Evolutionary conservation across 2,797 vertebrate genomes (phyloP).

Genomic region (Scolopax rusticola): DNA sequence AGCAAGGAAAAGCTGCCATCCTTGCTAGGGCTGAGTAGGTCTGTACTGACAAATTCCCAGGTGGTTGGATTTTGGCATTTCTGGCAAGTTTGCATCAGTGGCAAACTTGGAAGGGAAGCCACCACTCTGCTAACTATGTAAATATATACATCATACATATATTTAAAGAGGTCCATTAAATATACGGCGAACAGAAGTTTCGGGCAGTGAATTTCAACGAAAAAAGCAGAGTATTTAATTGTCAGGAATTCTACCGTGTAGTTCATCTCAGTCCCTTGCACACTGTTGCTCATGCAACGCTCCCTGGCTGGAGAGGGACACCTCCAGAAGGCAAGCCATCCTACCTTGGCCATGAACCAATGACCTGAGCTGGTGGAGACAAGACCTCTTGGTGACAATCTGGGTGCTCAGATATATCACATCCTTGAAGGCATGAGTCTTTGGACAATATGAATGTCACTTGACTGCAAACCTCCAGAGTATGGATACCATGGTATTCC

Average conservation of each 20-base stretch:
- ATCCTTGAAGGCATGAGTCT: neutral
- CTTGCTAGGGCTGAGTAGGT: neutral
- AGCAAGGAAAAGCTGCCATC: neutral
- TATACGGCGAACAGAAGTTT: neutral
- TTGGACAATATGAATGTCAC: neutral
- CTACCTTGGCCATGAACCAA: neutral
- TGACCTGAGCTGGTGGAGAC: neutral
- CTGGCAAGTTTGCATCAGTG: neutral
- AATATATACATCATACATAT: neutral
- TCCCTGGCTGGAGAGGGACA: neutral
- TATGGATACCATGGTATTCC: neutral
- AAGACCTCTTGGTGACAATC: neutral
- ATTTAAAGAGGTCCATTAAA: neutral
- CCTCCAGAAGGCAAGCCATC: neutral
- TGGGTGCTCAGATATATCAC: neutral
- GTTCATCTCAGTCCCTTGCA: neutral
- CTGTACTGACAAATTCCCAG: neutral
- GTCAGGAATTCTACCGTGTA: neutral
- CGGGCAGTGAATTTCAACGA: neutral
- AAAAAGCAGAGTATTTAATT: neutral
- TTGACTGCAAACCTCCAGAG: neutral
- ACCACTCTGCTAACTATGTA: neutral
- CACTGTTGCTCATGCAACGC: neutral
- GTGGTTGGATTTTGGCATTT: neutral
- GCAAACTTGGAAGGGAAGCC: slow-evolving; percentile 45